Conservation (phyloP, 2,113 vertebrate genomes). For the Mustelus asterias region DNA sequence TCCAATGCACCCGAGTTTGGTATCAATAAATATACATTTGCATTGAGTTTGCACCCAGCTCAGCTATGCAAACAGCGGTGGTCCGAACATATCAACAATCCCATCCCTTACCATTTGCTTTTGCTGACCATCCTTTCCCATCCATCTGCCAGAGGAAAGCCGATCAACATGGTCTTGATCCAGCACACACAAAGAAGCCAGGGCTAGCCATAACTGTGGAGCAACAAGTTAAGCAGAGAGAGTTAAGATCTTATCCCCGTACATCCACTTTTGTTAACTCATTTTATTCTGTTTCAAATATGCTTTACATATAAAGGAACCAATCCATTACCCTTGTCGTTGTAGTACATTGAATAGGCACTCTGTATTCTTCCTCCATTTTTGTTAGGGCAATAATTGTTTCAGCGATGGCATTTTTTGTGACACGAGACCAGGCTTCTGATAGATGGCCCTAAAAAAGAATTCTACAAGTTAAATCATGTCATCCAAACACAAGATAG, state of each 20-base stretch:
- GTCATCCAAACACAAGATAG: background rate
- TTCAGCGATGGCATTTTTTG: conserved; percentile 97
- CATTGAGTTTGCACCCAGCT: background rate
- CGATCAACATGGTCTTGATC: conserved; percentile 97
- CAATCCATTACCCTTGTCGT: conserved; percentile 78
- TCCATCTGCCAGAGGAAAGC: conserved; percentile 94
- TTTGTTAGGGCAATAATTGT: conserved; percentile 98
- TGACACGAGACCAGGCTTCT: conserved; percentile 95
- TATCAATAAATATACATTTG: background rate
- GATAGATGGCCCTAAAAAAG: conserved; percentile 82
- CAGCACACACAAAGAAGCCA: conserved; percentile 92
- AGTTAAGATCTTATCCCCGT: background rate
- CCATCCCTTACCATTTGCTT: conserved; percentile 85
- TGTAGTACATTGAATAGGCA: conserved; percentile 89
- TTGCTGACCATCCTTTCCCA: conserved; percentile 97
- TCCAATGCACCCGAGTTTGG: background rate
- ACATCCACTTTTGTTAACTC: background rate
- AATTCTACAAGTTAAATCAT: background rate
- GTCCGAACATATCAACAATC: background rate
- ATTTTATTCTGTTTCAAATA: background rate
- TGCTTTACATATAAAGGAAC: background rate
- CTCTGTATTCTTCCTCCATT: conserved; percentile 97
- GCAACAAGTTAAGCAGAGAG: conserved; percentile 11
- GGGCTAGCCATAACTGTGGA: conserved; percentile 85
- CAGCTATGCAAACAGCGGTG: background rate